Base-by-base conservation (phyloP, 2,113 vertebrate genomes). In the Antechinus flavipes region DNA sequence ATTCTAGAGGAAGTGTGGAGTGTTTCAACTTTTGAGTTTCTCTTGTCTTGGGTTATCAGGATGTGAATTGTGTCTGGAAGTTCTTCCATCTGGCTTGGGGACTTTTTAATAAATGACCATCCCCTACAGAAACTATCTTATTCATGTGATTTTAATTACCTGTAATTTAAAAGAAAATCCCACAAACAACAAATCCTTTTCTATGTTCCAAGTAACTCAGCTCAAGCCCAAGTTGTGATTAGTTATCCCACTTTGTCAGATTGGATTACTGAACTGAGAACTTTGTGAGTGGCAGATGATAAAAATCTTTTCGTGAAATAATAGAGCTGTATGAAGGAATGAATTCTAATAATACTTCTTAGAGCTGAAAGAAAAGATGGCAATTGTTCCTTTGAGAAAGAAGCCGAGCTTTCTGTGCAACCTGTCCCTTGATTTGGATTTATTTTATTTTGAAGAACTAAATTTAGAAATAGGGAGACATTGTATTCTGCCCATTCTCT, bases 201-300 rank as follows among this genome's bases (percentile, higher is more conserved):
- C 47, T 8, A 26, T 92, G 61, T 97, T 98, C 95, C 94, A 93
- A 92, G 96, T 98, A 95, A 94, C 95, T 97, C 96, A 97, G 93
- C 96, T 95, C 92, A 97, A 91, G 46, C 91, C 90, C 14, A 47
- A 93, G 93, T 49, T 93, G 30, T 84, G 54, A 95, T 97, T 97
- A 96, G 92, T 54, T 92, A 27, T 50, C 50, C 68, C 49, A 76
- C 46, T 90, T 76, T 94, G 91, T 96, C 93, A 97, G 94, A 58
- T 84, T 3, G 92, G 94, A 97, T 95, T 96, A 94, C 96, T 98
- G 96, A 97, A 97, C 90, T 96, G 96, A 97, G 94, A 94, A 90
- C 5, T 35, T 91, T 92, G 93, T 94, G 95, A 54, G 92, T 97
- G 93, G 95, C 89, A 95, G 94, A 56, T 97, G 76, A 98, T 91